Base-by-base conservation (phyloP, 2,888 invertebrate species). In the Dilophus febrilis region DNA sequence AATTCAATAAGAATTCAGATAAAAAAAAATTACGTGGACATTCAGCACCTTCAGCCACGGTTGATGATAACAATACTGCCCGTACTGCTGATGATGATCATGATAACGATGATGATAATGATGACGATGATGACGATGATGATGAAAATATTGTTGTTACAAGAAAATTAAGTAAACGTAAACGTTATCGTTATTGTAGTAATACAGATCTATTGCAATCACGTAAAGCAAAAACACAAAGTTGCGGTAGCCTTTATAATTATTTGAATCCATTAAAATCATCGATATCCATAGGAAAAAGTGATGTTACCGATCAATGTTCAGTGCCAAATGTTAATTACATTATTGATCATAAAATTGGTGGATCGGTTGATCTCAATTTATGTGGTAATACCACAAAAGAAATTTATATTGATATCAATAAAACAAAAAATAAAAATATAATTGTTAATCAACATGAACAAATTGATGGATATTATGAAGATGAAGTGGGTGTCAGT, bases 321-420 rank as follows among this genome's bases (percentile, higher is more conserved):
- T 53, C 51, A n/a, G 52, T 49, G 38, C 48, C 52, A 14, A 50
- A 51, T 47, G 47, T 48, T 26, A 47, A 46, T 43, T 43, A 35
- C 39, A 36, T 45, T 40, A 36, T 28, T 7, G 44, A 43, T 43
- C 44, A 34, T n/a, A 16, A 36, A 7, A 10, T 4, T 17, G 39
- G 27, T 28, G 39, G 27, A 11, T 14, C 14, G 28, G 39, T 37
- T 12, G 26, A 40, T 30, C 19, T 40, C 29, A 33, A 40, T 40
- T 37, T 34, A 33, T n/a, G 4, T 22, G 29, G 29, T 29, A 29
- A 7, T 12, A 22, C 22, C 4, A 18, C 7, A 29, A 29, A 29
- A 46, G 37, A 12, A 27, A 44, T 1, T 29, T 32, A 13, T 35
- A 30, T 30, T 36, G 28, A 36, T 36, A 36, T 12, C 27, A 27